A percentile compares a stretch with the other conserved stretches of the same genome.
Evolutionary conservation across 2,888 invertebrate genomes (phyloP).

Genomic region (Trissonchulus latispiculum): DNA sequence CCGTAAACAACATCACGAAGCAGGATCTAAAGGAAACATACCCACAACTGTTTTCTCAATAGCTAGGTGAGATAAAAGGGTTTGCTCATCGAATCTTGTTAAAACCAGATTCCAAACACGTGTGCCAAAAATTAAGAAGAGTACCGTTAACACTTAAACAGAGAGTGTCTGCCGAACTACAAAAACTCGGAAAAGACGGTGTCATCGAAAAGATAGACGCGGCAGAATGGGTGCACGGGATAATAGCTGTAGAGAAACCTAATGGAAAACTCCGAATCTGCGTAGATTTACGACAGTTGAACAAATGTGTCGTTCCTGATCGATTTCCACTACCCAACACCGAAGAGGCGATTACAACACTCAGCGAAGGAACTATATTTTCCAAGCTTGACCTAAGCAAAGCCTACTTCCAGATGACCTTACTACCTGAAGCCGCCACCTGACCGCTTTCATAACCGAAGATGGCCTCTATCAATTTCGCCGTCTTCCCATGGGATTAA

Average conservation of each 20-base stretch:
- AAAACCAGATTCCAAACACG: background rate
- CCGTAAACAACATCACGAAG: background rate
- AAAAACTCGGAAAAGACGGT: background rate
- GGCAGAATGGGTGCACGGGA: slow-evolving; percentile 8
- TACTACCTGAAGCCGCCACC: background rate
- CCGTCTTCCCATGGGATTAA: background rate
- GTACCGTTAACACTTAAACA: background rate
- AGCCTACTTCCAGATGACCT: background rate
- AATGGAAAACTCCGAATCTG: background rate
- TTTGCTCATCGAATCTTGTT: background rate
- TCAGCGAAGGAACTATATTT: background rate
- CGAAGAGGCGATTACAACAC: background rate
- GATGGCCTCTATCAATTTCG: background rate
- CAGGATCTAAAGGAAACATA: background rate
- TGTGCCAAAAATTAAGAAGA: background rate
- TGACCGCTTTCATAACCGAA: background rate
- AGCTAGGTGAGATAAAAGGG: background rate
- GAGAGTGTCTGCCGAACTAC: background rate
- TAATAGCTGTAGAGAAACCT: background rate
- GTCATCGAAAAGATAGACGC: background rate
- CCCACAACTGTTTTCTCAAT: background rate
- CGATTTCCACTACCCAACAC: background rate
- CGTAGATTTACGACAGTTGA: background rate
- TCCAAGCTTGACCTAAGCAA: background rate
- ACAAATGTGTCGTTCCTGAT: background rate